These are phyloP conservation scores for Knipowitschia caucasica DNA, from an alignment of 2,797 vertebrate species.

Conservation along the genomic window DNA sequence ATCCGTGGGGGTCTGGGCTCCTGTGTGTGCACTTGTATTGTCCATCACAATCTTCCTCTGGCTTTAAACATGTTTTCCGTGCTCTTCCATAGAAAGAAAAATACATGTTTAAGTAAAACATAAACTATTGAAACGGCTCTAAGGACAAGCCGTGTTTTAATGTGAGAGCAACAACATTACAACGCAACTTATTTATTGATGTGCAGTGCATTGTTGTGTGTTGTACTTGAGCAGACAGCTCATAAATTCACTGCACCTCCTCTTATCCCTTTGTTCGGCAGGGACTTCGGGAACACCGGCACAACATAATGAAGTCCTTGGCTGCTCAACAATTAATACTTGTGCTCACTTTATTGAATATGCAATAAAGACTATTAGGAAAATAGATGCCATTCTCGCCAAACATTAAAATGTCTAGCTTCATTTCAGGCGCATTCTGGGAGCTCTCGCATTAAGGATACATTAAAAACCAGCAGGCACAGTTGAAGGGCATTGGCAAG, in stretches of 20 bases:
- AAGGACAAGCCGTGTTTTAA: background rate
- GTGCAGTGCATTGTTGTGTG: background rate
- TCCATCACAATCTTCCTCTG: no score
- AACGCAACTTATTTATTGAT: background rate
- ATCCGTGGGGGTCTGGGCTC: no score
- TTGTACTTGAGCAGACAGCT: background rate
- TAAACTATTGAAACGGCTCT: background rate
- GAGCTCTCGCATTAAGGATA: constrained; percentile 73
- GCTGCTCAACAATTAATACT: constrained; percentile 76
- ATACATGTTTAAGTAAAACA: background rate
- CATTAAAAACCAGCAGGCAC: constrained; percentile 79
- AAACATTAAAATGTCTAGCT: constrained; percentile 73
- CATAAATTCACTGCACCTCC: background rate
- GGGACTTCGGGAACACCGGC: constrained; percentile 51
- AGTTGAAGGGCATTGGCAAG: constrained; percentile 78
- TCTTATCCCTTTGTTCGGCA: background rate
- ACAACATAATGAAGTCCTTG: constrained; percentile 66
- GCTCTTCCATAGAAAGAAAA: background rate
- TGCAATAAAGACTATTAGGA: constrained; percentile 68
- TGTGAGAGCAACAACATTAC: background rate
- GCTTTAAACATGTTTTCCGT: no score
- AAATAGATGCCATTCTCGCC: constrained; percentile 69
- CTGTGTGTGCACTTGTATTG: no score
- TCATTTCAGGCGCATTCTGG: constrained; percentile 75
- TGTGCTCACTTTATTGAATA: constrained; percentile 72